Conservation (phyloP, 2,888 invertebrate species). For the Pasiphila rectangulata region DNA sequence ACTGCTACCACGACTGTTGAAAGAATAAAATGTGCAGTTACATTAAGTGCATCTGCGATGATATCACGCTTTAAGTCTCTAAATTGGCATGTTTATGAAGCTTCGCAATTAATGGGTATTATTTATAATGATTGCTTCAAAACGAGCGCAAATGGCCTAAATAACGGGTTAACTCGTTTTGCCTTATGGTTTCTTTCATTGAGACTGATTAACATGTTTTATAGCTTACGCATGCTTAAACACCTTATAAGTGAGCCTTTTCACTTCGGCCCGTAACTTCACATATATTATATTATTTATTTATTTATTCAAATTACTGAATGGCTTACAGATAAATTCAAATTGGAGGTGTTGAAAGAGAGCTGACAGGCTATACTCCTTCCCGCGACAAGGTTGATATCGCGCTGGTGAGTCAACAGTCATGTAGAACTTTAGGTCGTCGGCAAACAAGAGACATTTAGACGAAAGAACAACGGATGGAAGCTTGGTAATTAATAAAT, state of each 20-base stretch:
- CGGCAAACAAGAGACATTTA: too few relatives aligned
- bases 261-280: background rate
- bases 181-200: constrained; percentile 5
- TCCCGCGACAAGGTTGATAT: too few relatives aligned
- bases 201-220: constrained; percentile 1
- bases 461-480: too few relatives aligned
- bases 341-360: too few relatives aligned
- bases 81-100: constrained; percentile 23
- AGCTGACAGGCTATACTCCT: too few relatives aligned
- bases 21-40: constrained; percentile 19
- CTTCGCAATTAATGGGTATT: constrained; percentile 17
- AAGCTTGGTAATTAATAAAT: too few relatives aligned
- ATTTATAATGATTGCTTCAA: constrained; percentile 23
- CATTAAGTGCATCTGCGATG: constrained; percentile 14
- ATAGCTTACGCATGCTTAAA: background rate
- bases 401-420: too few relatives aligned
- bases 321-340: too few relatives aligned
- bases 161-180: constrained; percentile 17
- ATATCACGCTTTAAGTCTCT: constrained; percentile 18
- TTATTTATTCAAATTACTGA: too few relatives aligned
- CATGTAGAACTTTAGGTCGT: too few relatives aligned
- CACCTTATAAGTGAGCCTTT: background rate
- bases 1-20: background rate
- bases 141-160: constrained; percentile 11
- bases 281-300: background rate